Evolutionary conservation across 2,888 invertebrate genomes (phyloP), one percentile per base, ranked within the genome.

Genomic region (Drosophila borborema): DNA sequence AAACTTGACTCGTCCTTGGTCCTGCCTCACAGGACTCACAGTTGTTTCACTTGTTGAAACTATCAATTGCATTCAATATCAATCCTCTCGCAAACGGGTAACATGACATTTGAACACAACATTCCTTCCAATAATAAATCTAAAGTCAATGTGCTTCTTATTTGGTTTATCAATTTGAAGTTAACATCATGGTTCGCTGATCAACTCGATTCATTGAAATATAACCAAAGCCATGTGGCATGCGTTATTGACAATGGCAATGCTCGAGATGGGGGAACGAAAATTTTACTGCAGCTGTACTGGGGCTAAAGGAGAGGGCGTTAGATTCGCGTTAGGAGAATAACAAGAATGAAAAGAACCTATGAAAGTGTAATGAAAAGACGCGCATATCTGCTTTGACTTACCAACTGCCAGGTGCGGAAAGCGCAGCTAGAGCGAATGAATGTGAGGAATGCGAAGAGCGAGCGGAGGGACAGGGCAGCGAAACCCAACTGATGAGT

Each of bases 281-380:
- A 49, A 49, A 49, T 31, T 49, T n/a, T 31, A 51, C 1, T 31
- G n/a, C 6, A 31, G 2, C 31, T n/a, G n/a, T 31, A n/a, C 28
- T 48, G 28, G 23, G 12, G 20, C n/a, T n/a, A 9, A 3, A 20
- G n/a, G 49, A 31, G 10, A n/a, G 8, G 12, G 31, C 18, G 34
- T 18, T 49, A 34, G 31, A 34, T 51, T 71, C 64, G 55, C 66
- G 61, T 78, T 60, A 79, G 78, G 65, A 69, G 61, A 78, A 58
- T 48, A 76, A 63, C 66, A 71, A 77, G 72, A 65, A 77, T 63
- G 53, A 75, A 59, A 41, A 60, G 63, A 82, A 85, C 74, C 86
- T 74, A 82, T 82, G 71, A 86, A 80, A 58, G 77, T 82, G 89
- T 86, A 80, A 76, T 88, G 83, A 77, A 80, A 73, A 80, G 67